These are phyloP conservation scores for Tangara arthus DNA, from an alignment of 2,797 vertebrate genomes.

Conservation along the genomic window DNA sequence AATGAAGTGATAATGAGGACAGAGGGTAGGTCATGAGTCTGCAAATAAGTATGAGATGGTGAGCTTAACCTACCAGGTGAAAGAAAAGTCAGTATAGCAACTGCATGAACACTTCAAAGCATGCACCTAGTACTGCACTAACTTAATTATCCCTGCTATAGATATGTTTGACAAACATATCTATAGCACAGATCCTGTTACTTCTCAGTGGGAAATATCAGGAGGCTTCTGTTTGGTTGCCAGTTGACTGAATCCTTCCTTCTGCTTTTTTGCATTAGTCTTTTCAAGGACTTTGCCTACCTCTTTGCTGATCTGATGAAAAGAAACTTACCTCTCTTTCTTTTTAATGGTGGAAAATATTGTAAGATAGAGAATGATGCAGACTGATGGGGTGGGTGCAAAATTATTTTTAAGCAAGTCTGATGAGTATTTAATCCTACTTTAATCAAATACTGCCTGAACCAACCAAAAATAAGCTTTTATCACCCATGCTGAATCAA, in stretches of 20 bases:
- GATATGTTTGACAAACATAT: slow-evolving; percentile 72
- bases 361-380: not conserved
- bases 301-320: not conserved
- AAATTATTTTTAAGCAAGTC: slow-evolving; percentile 4
- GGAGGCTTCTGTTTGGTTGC: slow-evolving; percentile 56
- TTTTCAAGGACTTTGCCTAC: slow-evolving; percentile 44
- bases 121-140: slow-evolving; percentile 59
- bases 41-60: slow-evolving; percentile 69
- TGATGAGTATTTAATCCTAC: not conserved
- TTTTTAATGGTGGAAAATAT: not conserved
- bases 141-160: slow-evolving; percentile 76
- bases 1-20: slow-evolving; percentile 73
- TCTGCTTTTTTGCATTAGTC: slow-evolving; percentile 56
- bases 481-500: not conserved
- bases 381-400: not conserved
- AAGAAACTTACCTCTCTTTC: not conserved
- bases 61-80: slow-evolving; percentile 73
- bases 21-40: slow-evolving; percentile 65
- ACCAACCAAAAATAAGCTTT: not conserved
- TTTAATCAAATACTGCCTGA: slow-evolving; percentile 21
- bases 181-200: slow-evolving; percentile 72
- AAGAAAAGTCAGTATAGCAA: slow-evolving; percentile 71
- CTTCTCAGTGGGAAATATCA: slow-evolving; percentile 64
- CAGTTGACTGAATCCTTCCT: slow-evolving; percentile 70
- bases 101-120: slow-evolving; percentile 73